Conservation (phyloP, 2,888 invertebrate genomes). For the Acanthosepion lycidas region DNA sequence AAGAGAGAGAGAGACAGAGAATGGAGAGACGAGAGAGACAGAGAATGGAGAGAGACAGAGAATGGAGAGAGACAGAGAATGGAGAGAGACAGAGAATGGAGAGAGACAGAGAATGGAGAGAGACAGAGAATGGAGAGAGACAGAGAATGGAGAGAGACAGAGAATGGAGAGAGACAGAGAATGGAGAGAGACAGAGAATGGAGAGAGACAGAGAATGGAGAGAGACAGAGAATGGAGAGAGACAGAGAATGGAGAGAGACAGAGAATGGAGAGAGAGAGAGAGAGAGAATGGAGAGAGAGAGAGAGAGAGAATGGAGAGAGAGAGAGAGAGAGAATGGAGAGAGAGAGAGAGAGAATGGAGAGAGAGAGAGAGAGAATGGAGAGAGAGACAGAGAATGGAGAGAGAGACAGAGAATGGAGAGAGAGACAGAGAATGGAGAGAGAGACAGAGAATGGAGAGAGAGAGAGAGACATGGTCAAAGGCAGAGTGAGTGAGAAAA, state of each 20-base stretch:
- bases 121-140: background rate
- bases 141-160: background rate
- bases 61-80: background rate
- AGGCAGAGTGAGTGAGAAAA: no score
- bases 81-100: background rate
- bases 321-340: background rate
- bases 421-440: no score
- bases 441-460: no score
- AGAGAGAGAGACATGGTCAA: no score
- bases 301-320: no score
- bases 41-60: background rate
- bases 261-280: background rate
- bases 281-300: background rate
- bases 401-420: no score
- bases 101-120: background rate
- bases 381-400: no score
- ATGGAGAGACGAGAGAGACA: background rate
- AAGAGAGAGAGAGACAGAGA: background rate
- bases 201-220: no score
- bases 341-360: background rate
- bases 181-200: background rate
- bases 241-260: no score
- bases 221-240: no score
- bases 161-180: background rate
- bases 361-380: no score